Conservation (phyloP, 2,888 invertebrate genomes). For the Nemapogon koenigi region DNA sequence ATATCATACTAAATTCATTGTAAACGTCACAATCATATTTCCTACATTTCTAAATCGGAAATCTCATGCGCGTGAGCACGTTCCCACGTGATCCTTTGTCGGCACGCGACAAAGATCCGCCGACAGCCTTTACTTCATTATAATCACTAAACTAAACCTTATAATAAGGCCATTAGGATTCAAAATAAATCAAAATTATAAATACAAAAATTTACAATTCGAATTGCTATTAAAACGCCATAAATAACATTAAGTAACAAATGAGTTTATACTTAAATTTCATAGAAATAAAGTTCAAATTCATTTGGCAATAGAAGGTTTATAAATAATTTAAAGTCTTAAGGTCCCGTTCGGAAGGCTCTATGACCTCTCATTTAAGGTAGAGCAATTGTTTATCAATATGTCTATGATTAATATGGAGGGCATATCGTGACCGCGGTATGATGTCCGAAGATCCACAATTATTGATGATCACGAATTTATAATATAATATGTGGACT, state of each 20-base stretch:
- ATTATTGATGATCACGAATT: conserved; percentile 55
- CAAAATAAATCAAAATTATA: background rate
- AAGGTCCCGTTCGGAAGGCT: conserved; percentile 1
- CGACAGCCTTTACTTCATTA: conserved; percentile 52
- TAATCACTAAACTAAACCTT: conserved; percentile 8
- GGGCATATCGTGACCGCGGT: conserved; percentile 42
- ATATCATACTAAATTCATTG: too few species aligned
- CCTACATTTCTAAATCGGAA: too few species aligned
- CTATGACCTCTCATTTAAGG: conserved; percentile 56
- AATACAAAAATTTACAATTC: background rate
- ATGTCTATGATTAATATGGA: conserved; percentile 53
- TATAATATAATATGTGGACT: conserved; percentile 49
- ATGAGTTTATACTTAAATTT: conserved; percentile 16
- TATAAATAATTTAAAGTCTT: background rate
- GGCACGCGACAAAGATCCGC: conserved; percentile 53
- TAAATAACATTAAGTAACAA: conserved; percentile 15
- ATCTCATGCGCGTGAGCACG: conserved; percentile 49
- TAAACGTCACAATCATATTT: too few species aligned
- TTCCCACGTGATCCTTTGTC: conserved; percentile 62
- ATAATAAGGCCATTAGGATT: background rate
- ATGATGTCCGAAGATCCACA: conserved; percentile 28
- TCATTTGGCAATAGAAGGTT: too few species aligned
- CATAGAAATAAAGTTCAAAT: conserved; percentile 15
- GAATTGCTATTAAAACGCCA: conserved; percentile 19
- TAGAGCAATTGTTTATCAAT: conserved; percentile 63